Evolutionary conservation across 1,140 invertebrate genomes (phyloP).

Genomic region (Oreohelix idahoensis): DNA sequence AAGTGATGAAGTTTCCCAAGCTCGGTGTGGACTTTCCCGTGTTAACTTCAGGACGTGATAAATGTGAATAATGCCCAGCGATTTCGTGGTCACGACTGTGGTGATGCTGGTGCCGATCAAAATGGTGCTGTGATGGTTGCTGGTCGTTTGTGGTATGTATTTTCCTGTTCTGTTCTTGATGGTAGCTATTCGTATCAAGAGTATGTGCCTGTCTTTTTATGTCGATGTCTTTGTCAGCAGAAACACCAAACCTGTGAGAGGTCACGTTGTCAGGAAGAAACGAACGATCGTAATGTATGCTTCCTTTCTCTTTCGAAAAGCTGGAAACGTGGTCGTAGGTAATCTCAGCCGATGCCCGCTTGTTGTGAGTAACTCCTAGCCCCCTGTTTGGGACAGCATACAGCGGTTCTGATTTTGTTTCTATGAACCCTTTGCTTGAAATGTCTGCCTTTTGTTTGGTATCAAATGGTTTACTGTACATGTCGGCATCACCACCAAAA

Average conservation of each 20-base stretch:
- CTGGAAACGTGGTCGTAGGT: neutral
- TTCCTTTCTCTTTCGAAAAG: neutral
- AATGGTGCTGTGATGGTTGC: too few relatives aligned
- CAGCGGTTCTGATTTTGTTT: neutral
- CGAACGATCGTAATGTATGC: neutral
- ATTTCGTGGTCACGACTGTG: neutral
- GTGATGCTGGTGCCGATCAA: neutral
- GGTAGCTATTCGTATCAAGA: neutral
- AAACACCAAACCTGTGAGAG: neutral
- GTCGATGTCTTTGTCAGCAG: neutral
- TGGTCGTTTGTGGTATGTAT: neutral
- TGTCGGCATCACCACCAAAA: neutral
- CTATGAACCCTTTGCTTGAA: neutral
- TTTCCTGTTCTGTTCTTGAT: neutral
- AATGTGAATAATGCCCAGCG: neutral
- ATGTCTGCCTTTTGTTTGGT: neutral
- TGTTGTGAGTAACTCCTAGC: neutral
- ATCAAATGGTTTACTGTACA: neutral
- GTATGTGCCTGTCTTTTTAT: neutral
- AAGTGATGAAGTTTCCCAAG: neutral
- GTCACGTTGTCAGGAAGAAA: neutral
- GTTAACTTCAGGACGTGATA: too few relatives aligned
- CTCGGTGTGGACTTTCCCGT: neutral
- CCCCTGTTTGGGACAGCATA: neutral
- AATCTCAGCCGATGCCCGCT: neutral